phyloP scores from a whole-genome alignment of 1,140 invertebrate species.

The Musca vetustissima region DNA sequence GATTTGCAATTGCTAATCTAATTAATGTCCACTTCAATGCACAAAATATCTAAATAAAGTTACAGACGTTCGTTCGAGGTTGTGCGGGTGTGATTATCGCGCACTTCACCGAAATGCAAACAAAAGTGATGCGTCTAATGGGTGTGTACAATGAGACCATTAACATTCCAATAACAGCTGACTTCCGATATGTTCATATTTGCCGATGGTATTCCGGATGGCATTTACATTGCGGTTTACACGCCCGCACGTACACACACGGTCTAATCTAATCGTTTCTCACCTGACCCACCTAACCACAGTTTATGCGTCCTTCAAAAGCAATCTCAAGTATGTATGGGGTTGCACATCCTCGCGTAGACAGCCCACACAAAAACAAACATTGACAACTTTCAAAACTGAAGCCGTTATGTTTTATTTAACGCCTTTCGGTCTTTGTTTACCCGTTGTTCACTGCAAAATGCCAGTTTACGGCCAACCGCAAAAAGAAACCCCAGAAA shows the following conservation, averaged over 20 bases:
- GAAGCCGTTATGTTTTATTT: slow-evolving; percentile 19
- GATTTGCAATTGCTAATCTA: slow-evolving; percentile 6
- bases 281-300: neutral
- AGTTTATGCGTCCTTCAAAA: slow-evolving; percentile 8
- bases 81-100: neutral
- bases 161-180: slow-evolving; percentile 19
- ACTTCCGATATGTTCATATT: slow-evolving; percentile 15
- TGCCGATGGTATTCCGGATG: slow-evolving; percentile 11
- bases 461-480: no score
- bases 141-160: slow-evolving; percentile 21
- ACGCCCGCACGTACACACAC: slow-evolving; percentile 8
- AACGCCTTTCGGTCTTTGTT: neutral
- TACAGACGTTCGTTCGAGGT: neutral
- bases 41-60: neutral
- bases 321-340: neutral
- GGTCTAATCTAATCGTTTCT: neutral
- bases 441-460: no score
- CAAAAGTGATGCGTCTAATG: slow-evolving; percentile 3
- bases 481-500: no score
- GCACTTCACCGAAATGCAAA: slow-evolving; percentile 5
- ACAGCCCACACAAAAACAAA: neutral
- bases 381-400: slow-evolving; percentile 12
- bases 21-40: slow-evolving; percentile 5
- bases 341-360: neutral
- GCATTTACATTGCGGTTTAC: slow-evolving; percentile 21